Evolutionary conservation across 2,113 vertebrate species (phyloP), one percentile per base, ranked within the genome.

Genomic region (Seriola dumerili): DNA sequence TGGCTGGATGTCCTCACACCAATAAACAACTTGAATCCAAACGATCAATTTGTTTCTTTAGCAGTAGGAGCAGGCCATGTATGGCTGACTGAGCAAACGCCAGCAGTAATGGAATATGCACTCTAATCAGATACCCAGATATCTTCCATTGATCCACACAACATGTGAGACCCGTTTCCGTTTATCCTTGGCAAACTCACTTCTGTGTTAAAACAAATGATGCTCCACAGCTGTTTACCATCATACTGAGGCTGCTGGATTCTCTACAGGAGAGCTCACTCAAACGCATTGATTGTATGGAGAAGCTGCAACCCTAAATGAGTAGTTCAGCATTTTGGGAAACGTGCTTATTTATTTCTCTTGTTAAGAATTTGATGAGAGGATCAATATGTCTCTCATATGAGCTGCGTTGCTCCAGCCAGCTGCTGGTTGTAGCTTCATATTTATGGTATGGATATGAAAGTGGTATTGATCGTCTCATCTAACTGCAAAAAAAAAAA

Each of bases 271-370:
- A 63, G 48, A 36, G 34, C 44, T 72, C 21, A 32, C 58, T 54
- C 40, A 55, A 44, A 64, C 29, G 29, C 52, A 14, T 8, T 2
- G 29, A 66, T 34, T 4, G 8, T 14, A 36, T 62, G 46, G 46
- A 74, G 76, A 78, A 66, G 32, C 63, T 1, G 34, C 42, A 61
- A 58, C 48, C 36, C 36, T 65, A 55, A 75, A 40, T 1, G 34
- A 68, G 50, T 9, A 32, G 29, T 58, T 68, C 5, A 17, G 29
- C 34, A 25, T 54, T 69, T 58, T 2, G 9, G 2, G 16, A 65
- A 55, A 29, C 2, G 2, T 1, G 1, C 19, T 23, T 34, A 19
- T 11, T 32, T 8, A 17, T 2, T 16, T 50, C 5, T 17, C 2
- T 50, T 50, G 38, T 66, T 1, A 25, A 25, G 13, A 50, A 12